These are phyloP conservation scores for Serripes groenlandicus DNA, from an alignment of 2,888 invertebrate genomes.

Conservation along the genomic window DNA sequence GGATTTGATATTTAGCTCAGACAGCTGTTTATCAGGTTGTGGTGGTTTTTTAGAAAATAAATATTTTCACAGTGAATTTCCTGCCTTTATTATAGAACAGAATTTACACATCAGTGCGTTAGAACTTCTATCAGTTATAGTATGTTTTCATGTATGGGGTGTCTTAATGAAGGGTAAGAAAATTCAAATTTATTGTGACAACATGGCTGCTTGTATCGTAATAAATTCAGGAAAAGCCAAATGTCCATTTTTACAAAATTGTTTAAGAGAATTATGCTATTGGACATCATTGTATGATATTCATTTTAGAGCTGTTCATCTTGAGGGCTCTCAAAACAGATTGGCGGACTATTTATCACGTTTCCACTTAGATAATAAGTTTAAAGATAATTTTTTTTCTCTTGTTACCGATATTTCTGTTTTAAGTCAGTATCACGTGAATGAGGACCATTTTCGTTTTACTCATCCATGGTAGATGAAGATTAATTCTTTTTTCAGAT, in stretches of 20 bases:
- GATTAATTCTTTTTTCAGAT: too few relatives aligned
- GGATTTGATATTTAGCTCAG: conserved; percentile 15
- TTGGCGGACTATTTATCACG: conserved; percentile 5
- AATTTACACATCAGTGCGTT: conserved; percentile 32
- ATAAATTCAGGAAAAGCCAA: conserved; percentile 5
- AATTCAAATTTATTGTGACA: conserved; percentile 13
- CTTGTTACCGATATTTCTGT: too few relatives aligned
- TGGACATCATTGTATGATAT: not conserved
- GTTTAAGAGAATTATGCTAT: conserved; percentile 22
- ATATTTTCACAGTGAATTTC: conserved; percentile 30
- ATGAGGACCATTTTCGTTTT: not conserved
- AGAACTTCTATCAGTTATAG: conserved; percentile 39
- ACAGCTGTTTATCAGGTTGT: conserved; percentile 37
- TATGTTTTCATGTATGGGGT: conserved; percentile 35
- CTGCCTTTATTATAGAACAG: conserved; percentile 9
- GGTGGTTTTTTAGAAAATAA: conserved; percentile 9
- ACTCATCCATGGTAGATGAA: not conserved
- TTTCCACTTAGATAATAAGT: not conserved
- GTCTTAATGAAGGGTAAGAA: not conserved
- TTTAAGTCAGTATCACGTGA: too few relatives aligned
- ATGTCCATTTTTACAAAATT: conserved; percentile 4
- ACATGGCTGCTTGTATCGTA: conserved; percentile 11
- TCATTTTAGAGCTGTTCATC: not conserved
- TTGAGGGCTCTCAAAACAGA: not conserved
- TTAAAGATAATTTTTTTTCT: not conserved